Base-by-base conservation (phyloP, 2,888 invertebrate species). In the Melanotus villosus region DNA sequence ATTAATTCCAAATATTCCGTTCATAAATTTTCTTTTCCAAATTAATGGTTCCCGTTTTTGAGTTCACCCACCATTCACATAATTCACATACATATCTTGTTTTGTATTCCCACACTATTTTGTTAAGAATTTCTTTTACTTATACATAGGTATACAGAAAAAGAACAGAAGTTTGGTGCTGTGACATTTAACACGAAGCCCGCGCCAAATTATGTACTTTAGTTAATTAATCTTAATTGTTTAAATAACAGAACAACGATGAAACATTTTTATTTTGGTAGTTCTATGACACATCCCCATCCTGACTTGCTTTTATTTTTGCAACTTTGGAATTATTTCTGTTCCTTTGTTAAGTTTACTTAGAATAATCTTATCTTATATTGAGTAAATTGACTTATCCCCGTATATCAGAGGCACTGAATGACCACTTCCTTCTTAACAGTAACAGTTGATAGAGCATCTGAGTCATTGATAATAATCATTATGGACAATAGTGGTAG, bases 341-440 rank as follows among this genome's bases (percentile, higher is more conserved):
- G 16, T 9, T 32, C 26, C 32, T 32, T 52, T 32, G 19, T 7
- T 52, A 52, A 32, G 9, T 30, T 34, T 52, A 52, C 52, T 2
- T 30, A 18, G 52, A 60, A 47, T 30, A 43, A 10, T 1, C 6
- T 34, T 34, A 47, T 16, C 7, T 45, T 45, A 10, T 26, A n/a
- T 43, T 30, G 34, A 45, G 34, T 52, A 30, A 14, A 52, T 52
- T 52, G 30, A 32, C 30, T 52, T 52, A 52, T 52, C 52, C 18
- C 4, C 2, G 32, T 52, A 32, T n/a, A 56, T 52, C 32, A 16
- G 30, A 32, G 9, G 23, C 56, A 36, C 36, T 45, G 12, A 65
- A 57, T 65, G 7, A 65, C 65, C 65, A 56, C 65, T 65, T 65
- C 65, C 65, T 65, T 65, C 65, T 64, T 64, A 64, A 56, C 54